These are phyloP conservation scores for Holacanthella duospinosa DNA, from an alignment of 2,888 invertebrate species.

Conservation along the genomic window DNA sequence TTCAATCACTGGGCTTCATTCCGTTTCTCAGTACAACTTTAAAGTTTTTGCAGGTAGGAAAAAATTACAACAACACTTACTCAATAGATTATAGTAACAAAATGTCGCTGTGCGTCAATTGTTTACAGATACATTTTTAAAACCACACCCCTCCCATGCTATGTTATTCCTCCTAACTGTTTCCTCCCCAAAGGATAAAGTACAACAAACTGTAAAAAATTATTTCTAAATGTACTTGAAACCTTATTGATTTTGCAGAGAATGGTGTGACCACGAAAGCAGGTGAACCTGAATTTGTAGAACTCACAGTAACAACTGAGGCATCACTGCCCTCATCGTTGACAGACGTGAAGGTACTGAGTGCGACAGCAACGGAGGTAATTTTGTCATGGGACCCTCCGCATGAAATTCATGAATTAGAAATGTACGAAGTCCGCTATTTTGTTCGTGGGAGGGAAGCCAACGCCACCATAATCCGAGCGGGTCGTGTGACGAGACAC, in stretches of 20 bases:
- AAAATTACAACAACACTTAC: too few relatives aligned
- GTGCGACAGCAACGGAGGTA: constrained; percentile 68
- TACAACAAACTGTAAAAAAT: too few relatives aligned
- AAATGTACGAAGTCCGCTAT: constrained; percentile 59
- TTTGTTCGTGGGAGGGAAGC: constrained; percentile 40
- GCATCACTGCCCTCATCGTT: constrained; percentile 49
- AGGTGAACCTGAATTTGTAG: constrained; percentile 58
- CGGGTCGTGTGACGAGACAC: constrained; percentile 32
- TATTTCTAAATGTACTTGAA: too few relatives aligned
- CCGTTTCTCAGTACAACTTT: constrained; percentile 83
- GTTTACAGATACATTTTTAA: too few relatives aligned
- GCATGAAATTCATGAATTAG: constrained; percentile 45
- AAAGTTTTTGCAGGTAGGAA: constrained; percentile 84
- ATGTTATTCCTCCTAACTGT: too few relatives aligned
- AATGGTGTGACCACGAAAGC: constrained; percentile 74
- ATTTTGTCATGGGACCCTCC: constrained; percentile 83
- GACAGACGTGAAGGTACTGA: constrained; percentile 65
- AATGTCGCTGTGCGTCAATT: too few relatives aligned
- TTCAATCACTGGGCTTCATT: constrained; percentile 79
- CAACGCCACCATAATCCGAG: constrained; percentile 55
- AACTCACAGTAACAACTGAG: constrained; percentile 84
- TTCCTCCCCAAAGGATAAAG: too few relatives aligned
- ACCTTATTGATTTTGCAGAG: too few relatives aligned
- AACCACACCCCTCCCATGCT: too few relatives aligned
- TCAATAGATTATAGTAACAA: too few relatives aligned